Percentiles rank a stretch among this genome's conserved stretches.
Conservation (phyloP, 2,113 vertebrate species). For the Cacatua alba region DNA sequence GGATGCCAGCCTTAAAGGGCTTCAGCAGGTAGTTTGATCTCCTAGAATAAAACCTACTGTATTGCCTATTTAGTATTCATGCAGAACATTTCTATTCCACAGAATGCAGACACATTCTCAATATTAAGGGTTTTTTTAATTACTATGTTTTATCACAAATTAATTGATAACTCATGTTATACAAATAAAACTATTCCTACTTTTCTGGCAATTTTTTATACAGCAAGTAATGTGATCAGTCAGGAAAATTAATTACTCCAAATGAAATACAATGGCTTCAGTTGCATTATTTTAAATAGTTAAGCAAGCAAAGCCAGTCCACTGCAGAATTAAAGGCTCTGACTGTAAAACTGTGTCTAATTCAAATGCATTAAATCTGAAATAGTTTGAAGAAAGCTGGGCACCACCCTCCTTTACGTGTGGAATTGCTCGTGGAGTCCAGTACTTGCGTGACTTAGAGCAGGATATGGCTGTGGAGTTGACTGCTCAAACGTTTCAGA, state of each 20-base stretch:
- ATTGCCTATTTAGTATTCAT: slow-evolving; percentile 38
- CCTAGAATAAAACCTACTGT: slow-evolving; percentile 30
- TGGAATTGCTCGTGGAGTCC: neutral
- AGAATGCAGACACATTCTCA: slow-evolving; percentile 40
- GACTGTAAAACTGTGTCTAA: neutral
- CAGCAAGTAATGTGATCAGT: neutral
- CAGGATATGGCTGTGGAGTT: neutral
- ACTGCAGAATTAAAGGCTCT: neutral
- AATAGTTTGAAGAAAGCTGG: neutral
- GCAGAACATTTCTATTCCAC: neutral
- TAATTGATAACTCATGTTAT: slow-evolving; percentile 26
- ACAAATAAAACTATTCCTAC: slow-evolving; percentile 27
- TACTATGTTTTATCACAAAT: slow-evolving; percentile 40
- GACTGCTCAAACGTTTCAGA: neutral
- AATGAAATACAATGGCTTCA: neutral
- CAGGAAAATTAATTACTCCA: slow-evolving; percentile 19
- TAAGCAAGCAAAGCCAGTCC: neutral
- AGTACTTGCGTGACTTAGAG: neutral
- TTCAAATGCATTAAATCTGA: neutral
- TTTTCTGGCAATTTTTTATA: neutral
- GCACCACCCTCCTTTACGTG: fast-evolving
- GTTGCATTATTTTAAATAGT: neutral
- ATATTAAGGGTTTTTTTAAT: neutral
- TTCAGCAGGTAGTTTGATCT: slow-evolving; percentile 13
- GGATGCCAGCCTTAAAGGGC: slow-evolving; percentile 18